Percentiles rank a stretch among this genome's conserved stretches.
These are phyloP conservation scores for Epinotia nisella DNA, from an alignment of 2,888 invertebrate species.

Conservation along the genomic window DNA sequence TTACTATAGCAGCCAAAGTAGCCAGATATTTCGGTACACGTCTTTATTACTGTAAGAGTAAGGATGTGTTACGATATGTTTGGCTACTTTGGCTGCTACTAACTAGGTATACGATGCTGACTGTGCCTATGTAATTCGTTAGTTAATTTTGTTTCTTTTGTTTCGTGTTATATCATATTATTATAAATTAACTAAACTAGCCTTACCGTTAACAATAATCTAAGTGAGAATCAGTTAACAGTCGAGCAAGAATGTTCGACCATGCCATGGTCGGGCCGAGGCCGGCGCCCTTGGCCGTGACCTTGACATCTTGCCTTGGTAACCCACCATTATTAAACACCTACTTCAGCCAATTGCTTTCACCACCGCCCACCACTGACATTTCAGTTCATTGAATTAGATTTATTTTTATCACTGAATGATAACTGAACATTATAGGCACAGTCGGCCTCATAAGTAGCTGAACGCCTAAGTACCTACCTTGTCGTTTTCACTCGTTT, in stretches of 20 bases:
- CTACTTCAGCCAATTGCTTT: conserved; percentile 3
- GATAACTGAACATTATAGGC: too few relatives aligned
- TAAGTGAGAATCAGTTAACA: conserved; percentile 22
- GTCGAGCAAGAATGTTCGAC: conserved; percentile 13
- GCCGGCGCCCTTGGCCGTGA: conserved; percentile 33
- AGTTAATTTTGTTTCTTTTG: not conserved
- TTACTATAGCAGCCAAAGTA: too few relatives aligned
- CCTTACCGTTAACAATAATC: conserved; percentile 13
- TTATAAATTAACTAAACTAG: not conserved
- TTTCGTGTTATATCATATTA: not conserved
- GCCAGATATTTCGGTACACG: too few relatives aligned
- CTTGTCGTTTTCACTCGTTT: too few relatives aligned
- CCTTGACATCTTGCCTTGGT: conserved; percentile 33
- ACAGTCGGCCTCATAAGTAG: too few relatives aligned
- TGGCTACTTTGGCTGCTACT: too few relatives aligned
- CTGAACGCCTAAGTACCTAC: too few relatives aligned
- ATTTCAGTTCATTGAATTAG: not conserved
- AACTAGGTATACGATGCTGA: too few relatives aligned
- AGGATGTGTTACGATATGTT: too few relatives aligned
- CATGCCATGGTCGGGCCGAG: conserved; percentile 12
- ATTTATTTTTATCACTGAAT: not conserved
- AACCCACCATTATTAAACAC: conserved; percentile 16
- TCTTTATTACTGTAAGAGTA: too few relatives aligned
- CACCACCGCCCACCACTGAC: not conserved
- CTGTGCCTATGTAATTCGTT: not conserved